Evolutionary conservation across 64 coral and sea anemone genomes (phyloP), one percentile per base, ranked within the genome.

Genomic region (Actinia equina): DNA sequence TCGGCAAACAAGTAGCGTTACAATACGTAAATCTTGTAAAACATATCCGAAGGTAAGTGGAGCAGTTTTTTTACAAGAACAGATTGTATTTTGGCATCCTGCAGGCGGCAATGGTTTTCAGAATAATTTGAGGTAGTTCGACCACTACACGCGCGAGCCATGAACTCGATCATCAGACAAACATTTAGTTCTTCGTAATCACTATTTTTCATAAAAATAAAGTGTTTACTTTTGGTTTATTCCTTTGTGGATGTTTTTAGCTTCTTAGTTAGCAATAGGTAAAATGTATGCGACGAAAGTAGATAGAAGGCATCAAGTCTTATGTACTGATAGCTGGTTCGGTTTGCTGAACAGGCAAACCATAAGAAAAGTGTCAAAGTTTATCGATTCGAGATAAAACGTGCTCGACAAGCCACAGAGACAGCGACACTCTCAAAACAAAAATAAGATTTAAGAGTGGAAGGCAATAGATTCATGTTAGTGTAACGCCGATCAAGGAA

Each of bases 311-410:
- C 1, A 37, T 37, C 30, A 27, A 74, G n/a, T 74, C 2, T 74
- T 74, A 5, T 41, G 11, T 74, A 30, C 55, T 57, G 11, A 12
- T 57, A 57, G 11, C 69, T 74, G 10, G 26, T 74, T 41, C 62
- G 22, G 20, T 65, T 22, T 49, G 46, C 46, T 69, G 63, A 69
- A 69, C 63, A 37, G 22, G 69, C 26, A 30, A 74, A 42, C 69
- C 69, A 74, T 8, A 74, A 74, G n/a, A 65, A 74, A 26, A 74
- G 69, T 74, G 69, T 74, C 69, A 74, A 74, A 74, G 69, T 74
- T 74, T 74, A 74, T 74, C 69, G 69, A 9, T 74, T 74, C 69
- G 42, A 74, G 69, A 74, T 26, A 74, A 74, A 74, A 41, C 69
- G 25, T 30, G 25, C 69, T 74, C 69, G 12, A 74, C 4, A 74